Evolutionary conservation across 1,140 invertebrate species (phyloP).

Genomic region (Saccostrea cuccullata): DNA sequence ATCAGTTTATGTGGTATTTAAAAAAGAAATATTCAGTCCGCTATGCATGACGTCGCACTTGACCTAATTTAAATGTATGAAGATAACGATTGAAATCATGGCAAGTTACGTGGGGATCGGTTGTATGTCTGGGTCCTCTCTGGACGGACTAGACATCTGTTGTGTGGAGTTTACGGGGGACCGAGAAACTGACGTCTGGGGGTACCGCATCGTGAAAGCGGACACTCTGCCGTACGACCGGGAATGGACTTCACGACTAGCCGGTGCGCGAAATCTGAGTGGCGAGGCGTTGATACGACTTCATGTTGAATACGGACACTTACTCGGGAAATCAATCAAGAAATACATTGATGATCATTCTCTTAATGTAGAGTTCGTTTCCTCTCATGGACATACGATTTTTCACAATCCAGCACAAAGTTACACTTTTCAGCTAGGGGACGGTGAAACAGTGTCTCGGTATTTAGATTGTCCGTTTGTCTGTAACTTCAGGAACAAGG

Average conservation of each 20-base stretch:
- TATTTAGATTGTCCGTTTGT: slow-evolving; percentile 68
- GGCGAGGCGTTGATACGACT: slow-evolving; percentile 69
- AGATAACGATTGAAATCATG: slow-evolving; percentile 55
- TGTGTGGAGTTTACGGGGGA: slow-evolving; percentile 73
- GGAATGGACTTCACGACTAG: slow-evolving; percentile 64
- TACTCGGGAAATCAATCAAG: slow-evolving; percentile 62
- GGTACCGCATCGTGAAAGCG: slow-evolving; percentile 68
- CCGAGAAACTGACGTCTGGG: slow-evolving; percentile 68
- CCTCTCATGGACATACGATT: slow-evolving; percentile 74
- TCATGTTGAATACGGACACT: slow-evolving; percentile 71
- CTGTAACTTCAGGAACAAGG: slow-evolving; percentile 72
- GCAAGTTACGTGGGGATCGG: slow-evolving; percentile 71
- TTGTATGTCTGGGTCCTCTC: slow-evolving; percentile 74
- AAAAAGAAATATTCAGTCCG: too few species aligned
- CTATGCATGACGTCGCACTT: too few species aligned
- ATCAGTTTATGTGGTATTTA: too few species aligned
- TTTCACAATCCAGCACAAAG: slow-evolving; percentile 73
- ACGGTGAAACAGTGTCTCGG: slow-evolving; percentile 70
- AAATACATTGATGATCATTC: slow-evolving; percentile 65
- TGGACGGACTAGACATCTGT: slow-evolving; percentile 76
- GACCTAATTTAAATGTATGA: too few species aligned
- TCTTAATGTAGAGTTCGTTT: slow-evolving; percentile 65
- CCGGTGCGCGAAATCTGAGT: slow-evolving; percentile 55
- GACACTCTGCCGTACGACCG: slow-evolving; percentile 65
- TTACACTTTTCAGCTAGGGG: slow-evolving; percentile 74